These are phyloP conservation scores for Thalassophryne amazonica DNA, from an alignment of 2,797 vertebrate genomes.

Conservation along the genomic window DNA sequence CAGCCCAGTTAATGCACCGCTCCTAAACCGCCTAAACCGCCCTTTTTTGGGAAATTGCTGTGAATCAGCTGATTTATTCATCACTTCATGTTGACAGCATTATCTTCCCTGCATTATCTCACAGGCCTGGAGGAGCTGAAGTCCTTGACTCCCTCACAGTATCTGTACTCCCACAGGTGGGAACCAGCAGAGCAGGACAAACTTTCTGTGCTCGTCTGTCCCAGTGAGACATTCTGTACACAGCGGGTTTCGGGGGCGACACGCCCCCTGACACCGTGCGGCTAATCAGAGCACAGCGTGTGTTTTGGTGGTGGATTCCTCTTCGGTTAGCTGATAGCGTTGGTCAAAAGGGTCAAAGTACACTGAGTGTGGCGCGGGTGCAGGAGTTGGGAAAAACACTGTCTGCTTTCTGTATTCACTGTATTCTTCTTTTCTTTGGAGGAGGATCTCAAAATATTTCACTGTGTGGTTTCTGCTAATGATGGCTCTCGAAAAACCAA, in stretches of 20 bases:
- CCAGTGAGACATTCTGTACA: slow-evolving; percentile 48
- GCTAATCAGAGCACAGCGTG: slow-evolving; percentile 62
- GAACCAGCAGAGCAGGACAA: slow-evolving; percentile 27
- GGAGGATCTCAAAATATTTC: too few species aligned
- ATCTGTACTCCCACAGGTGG: slow-evolving; percentile 60
- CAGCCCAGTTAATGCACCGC: slow-evolving; percentile 12
- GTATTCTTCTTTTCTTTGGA: too few species aligned
- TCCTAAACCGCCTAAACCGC: background rate
- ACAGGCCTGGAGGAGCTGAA: slow-evolving; percentile 10
- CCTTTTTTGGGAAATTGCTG: too few species aligned
- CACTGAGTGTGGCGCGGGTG: slow-evolving; percentile 31
- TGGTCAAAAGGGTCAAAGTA: slow-evolving; percentile 72
- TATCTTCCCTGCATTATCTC: slow-evolving; percentile 29
- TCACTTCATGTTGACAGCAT: slow-evolving; percentile 13
- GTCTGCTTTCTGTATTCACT: slow-evolving; percentile 52
- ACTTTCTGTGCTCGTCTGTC: slow-evolving; percentile 55
- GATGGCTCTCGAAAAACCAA: too few species aligned
- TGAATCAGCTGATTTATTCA: background rate
- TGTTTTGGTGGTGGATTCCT: slow-evolving; percentile 64
- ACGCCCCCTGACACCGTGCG: slow-evolving; percentile 24
- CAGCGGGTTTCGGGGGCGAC: slow-evolving; percentile 42
- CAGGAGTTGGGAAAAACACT: slow-evolving; percentile 29
- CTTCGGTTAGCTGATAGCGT: slow-evolving; percentile 62
- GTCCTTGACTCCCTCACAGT: slow-evolving; percentile 46
- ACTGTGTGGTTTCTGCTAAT: too few species aligned